Percentiles rank a stretch among this genome's conserved stretches.
Evolutionary conservation across 1,140 invertebrate species (phyloP).

Genomic region (Drosophila setifemur): DNA sequence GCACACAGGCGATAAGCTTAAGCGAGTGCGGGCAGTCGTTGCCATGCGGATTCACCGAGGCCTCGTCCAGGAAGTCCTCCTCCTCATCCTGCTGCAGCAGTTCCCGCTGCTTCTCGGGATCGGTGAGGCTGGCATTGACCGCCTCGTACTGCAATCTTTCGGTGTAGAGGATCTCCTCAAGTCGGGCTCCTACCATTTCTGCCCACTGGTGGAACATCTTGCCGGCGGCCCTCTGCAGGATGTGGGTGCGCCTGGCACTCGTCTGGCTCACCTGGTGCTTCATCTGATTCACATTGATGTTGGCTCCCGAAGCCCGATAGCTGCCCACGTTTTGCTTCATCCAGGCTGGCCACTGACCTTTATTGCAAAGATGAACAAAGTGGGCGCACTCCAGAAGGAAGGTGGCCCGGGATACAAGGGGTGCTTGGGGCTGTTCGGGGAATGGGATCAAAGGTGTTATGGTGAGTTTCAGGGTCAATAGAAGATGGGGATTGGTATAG

Average conservation of each 20-base stretch:
- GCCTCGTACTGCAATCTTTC: conserved; percentile 89
- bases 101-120: conserved; percentile 93
- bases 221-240: conserved; percentile 95
- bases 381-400: conserved; percentile 97
- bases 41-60: conserved; percentile 92
- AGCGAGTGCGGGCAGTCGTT: conserved; percentile 95
- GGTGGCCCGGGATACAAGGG: conserved; percentile 94
- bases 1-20: conserved; percentile 94
- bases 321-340: conserved; percentile 90
- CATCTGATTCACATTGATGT: conserved; percentile 77
- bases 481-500: background rate
- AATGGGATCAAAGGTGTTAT: too few relatives aligned
- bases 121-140: conserved; percentile 88
- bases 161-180: conserved; percentile 92
- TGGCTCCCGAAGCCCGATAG: conserved; percentile 89
- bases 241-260: conserved; percentile 88
- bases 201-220: conserved; percentile 94
- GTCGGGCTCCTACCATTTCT: conserved; percentile 91
- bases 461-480: too few relatives aligned
- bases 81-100: conserved; percentile 96
- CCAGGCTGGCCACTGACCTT: conserved; percentile 98
- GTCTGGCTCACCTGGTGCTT: conserved; percentile 83
- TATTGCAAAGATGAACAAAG: conserved; percentile 98
- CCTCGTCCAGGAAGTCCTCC: conserved; percentile 99
- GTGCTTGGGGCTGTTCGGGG: conserved; percentile 91